Evolutionary conservation across 2,113 vertebrate genomes (phyloP).

Genomic region (Chelonoidis abingdonii): DNA sequence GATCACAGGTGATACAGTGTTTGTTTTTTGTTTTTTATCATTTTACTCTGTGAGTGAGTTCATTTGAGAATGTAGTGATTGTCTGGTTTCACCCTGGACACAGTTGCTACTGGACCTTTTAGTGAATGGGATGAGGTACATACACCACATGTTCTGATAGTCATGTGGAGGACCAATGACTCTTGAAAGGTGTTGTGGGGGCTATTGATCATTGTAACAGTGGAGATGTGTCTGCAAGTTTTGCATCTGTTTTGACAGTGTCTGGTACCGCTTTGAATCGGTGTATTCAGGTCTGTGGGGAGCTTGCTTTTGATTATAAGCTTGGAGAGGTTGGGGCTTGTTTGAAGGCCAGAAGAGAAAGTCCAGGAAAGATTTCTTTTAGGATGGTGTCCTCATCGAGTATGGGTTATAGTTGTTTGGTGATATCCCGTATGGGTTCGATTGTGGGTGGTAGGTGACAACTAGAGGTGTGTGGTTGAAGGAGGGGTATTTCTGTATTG

Average conservation of each 20-base stretch:
- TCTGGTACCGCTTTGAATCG: background rate
- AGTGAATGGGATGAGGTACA: background rate
- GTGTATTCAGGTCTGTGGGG: background rate
- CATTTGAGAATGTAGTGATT: background rate
- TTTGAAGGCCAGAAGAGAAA: too few relatives aligned
- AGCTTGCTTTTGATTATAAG: too few relatives aligned
- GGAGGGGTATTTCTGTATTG: too few relatives aligned
- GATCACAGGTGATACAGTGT: background rate
- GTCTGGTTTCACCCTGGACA: background rate
- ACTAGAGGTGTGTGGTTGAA: too few relatives aligned
- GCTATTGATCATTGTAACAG: background rate
- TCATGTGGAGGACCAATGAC: background rate
- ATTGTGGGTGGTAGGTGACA: too few relatives aligned
- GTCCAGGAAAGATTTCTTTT: too few relatives aligned
- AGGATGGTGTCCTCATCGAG: too few relatives aligned
- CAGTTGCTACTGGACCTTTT: background rate
- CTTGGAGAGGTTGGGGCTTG: background rate
- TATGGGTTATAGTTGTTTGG: too few relatives aligned
- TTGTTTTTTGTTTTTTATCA: background rate
- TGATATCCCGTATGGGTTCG: too few relatives aligned
- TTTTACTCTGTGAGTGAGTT: background rate
- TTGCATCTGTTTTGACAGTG: background rate
- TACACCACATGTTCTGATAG: background rate
- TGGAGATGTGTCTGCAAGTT: background rate
- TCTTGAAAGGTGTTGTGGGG: background rate